Evolutionary conservation across 2,888 invertebrate species (phyloP), one percentile per base, ranked within the genome.

Genomic region (Leptinotarsa juncta): DNA sequence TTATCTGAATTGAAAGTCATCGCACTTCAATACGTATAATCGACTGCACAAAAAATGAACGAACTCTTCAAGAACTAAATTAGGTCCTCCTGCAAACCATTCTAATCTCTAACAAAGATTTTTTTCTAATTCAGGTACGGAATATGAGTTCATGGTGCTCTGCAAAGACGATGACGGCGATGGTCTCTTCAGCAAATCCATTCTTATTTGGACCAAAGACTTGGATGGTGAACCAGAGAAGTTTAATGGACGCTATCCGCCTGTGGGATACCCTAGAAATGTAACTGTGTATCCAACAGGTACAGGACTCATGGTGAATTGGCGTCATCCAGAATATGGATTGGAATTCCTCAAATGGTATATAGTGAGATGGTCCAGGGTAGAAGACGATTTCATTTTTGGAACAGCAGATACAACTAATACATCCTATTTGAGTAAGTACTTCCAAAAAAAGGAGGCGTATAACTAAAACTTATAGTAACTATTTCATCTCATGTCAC

Each of bases 91-190:
- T 42, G 10, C 3, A 42, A 42, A 42, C 3, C 42, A 42, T 42
- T 42, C 10, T 10, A 42, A 42, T 10, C 0, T 1, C 3, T 1
- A 42, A 7, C 10, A 1, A 42, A 42, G 10, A 42, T 0, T 32
- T 50, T 12, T 20, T 57, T 57, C 4, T 15, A 20, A 20, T 4
- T 57, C 18, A 87, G 88, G 89, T 77, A 91, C 93, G 26, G 93
- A 94, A 84, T 97, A 97, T 88, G 97, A 97, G 88, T 93, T 98
- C 85, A 96, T 96, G 91, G 95, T 98, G 67, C 90, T 96, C 67
- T 94, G 96, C 81, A 94, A 95, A 86, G 97, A 97, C 87, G 92
- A 94, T 83, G 90, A 92, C 76, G 97, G 97, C 10, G 96, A 97
- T 83, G 97, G 97, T 32, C 93, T 96, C 89, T 96, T 96, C 86